phyloP scores from a whole-genome alignment of 2,888 invertebrate genomes.

The Andrena flavipes region DNA sequence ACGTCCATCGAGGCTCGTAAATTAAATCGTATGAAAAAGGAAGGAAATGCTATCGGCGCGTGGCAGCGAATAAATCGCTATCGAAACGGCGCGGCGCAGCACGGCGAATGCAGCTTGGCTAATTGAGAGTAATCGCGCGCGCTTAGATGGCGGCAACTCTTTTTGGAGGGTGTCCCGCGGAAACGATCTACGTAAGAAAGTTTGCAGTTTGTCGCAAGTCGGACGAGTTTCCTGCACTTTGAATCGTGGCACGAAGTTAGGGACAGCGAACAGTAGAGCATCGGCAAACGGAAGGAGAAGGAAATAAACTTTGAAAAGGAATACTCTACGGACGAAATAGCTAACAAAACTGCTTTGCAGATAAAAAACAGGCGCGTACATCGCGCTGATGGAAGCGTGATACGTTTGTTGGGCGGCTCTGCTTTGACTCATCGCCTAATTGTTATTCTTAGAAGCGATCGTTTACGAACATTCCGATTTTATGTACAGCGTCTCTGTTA shows the following conservation, averaged over 20 bases:
- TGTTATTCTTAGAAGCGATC: slow-evolving; percentile 53
- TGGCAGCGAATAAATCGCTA: slow-evolving; percentile 26
- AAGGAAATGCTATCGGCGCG: slow-evolving; percentile 33
- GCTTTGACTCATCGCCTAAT: slow-evolving; percentile 32
- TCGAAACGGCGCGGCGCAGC: background rate
- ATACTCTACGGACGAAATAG: no score
- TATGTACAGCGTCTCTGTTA: background rate
- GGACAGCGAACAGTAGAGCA: no score
- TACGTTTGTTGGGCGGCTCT: slow-evolving; percentile 9
- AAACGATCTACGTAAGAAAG: background rate
- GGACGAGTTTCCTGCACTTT: no score
- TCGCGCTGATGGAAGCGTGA: background rate
- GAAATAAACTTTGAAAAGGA: no score
- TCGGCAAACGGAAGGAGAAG: no score
- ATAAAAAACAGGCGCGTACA: no score
- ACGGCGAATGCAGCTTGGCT: background rate
- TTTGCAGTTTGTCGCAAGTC: no score
- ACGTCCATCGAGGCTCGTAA: slow-evolving; percentile 31
- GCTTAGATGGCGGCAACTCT: background rate
- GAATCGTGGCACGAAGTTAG: no score
- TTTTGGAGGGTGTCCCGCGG: background rate
- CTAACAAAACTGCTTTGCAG: no score
- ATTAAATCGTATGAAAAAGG: slow-evolving; percentile 38
- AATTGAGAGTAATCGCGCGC: slow-evolving; percentile 15
- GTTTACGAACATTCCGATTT: slow-evolving; percentile 39